A percentile compares a stretch with the other conserved stretches of the same genome.
Evolutionary conservation across 2,888 invertebrate species (phyloP).

Genomic region (Agriopis aurantiaria): DNA sequence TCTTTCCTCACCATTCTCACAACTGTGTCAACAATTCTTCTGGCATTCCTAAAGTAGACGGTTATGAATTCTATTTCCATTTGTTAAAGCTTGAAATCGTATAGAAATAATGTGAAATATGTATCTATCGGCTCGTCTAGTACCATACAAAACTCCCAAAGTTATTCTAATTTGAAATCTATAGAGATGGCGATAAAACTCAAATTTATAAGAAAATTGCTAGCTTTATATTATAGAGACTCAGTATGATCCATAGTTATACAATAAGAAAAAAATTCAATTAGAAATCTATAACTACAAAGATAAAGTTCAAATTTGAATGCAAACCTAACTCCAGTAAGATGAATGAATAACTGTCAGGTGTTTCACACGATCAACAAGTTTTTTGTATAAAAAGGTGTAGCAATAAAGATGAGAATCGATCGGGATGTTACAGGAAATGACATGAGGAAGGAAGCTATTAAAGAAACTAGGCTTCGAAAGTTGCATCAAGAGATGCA

Average conservation of each 20-base stretch:
- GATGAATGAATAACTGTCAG: slow-evolving; percentile 3
- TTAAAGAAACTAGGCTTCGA: background rate
- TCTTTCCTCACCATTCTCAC: slow-evolving; percentile 17
- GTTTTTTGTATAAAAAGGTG: slow-evolving; percentile 1
- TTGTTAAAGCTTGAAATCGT: slow-evolving; percentile 6
- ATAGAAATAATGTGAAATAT: background rate
- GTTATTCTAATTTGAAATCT: slow-evolving; percentile 7
- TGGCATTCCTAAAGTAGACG: background rate
- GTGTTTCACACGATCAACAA: slow-evolving; percentile 10
- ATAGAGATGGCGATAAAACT: background rate
- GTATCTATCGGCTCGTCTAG: background rate
- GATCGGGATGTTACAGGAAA: slow-evolving; percentile 8
- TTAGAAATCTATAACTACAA: background rate
- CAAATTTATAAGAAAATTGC: background rate
- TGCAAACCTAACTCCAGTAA: background rate
- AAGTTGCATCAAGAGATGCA: too few species aligned
- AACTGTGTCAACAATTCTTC: slow-evolving; percentile 28
- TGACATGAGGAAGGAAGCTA: slow-evolving; percentile 19
- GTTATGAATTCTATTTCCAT: slow-evolving; percentile 5
- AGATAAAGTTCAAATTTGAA: slow-evolving; percentile 2
- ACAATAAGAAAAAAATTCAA: background rate
- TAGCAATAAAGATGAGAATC: slow-evolving; percentile 19
- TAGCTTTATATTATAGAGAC: background rate
- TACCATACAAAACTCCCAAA: background rate
- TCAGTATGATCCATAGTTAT: background rate